These are phyloP conservation scores for Eudyptes chrysolophus DNA, from an alignment of 2,113 vertebrate genomes.

Conservation along the genomic window DNA sequence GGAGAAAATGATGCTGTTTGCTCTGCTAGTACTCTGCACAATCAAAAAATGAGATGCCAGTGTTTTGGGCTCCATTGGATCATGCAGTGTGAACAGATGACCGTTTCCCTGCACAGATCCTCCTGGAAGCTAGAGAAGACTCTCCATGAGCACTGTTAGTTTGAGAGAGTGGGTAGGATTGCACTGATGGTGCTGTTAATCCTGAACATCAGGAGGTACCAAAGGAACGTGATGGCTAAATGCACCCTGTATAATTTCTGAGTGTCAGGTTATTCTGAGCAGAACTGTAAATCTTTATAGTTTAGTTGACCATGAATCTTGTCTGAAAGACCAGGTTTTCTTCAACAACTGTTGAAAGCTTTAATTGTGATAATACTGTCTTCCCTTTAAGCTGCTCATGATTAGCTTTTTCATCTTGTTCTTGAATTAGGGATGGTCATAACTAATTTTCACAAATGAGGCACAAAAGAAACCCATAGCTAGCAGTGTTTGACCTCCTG, in stretches of 20 bases:
- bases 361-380: neutral
- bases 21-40: neutral
- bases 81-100: neutral
- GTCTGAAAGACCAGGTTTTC: slow-evolving; percentile 8
- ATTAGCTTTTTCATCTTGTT: slow-evolving; percentile 25
- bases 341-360: neutral
- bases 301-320: neutral
- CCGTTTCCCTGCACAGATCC: neutral
- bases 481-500: slow-evolving; percentile 23
- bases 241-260: neutral
- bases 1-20: neutral
- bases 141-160: neutral
- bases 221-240: neutral
- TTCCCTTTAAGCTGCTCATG: slow-evolving; percentile 19
- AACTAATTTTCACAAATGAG: slow-evolving; percentile 7
- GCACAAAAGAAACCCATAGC: neutral
- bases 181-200: neutral
- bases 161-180: neutral
- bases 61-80: neutral
- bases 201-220: neutral
- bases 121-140: neutral
- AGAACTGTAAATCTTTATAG: neutral
- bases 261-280: neutral
- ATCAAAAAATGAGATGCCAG: neutral
- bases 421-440: slow-evolving; percentile 4